phyloP scores from a whole-genome alignment of 1,140 invertebrate genomes.

The Nixonia krombeini region DNA sequence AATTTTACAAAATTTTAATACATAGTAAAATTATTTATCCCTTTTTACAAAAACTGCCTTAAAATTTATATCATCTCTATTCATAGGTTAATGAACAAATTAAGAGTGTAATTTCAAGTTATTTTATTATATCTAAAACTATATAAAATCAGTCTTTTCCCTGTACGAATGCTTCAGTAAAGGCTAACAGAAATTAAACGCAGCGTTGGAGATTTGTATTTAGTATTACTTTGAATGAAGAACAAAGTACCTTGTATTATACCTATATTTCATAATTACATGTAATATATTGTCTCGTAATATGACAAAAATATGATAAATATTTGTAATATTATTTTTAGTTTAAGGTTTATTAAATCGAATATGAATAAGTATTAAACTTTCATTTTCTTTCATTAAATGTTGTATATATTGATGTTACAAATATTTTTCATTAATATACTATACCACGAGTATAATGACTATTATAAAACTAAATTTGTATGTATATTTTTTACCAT shows the following conservation, averaged over 20 bases:
- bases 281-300: slow-evolving; percentile 1
- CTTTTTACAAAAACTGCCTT: too few species aligned
- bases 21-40: too few species aligned
- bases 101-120: neutral
- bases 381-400: neutral
- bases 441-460: neutral
- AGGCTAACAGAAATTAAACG: too few species aligned
- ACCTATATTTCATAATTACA: neutral
- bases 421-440: neutral
- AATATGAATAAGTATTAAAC: neutral
- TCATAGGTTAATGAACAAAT: too few species aligned
- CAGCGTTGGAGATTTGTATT: neutral
- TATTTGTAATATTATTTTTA: too few species aligned
- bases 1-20: too few species aligned
- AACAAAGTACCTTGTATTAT: slow-evolving; percentile 5
- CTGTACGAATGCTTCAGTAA: too few species aligned
- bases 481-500: neutral
- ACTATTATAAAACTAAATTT: neutral
- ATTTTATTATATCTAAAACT: neutral
- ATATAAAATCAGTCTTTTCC: neutral
- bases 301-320: neutral
- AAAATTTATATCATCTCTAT: too few species aligned
- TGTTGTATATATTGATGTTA: neutral
- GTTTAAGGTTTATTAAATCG: neutral
- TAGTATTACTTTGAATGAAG: slow-evolving; percentile 3